Base-by-base conservation (phyloP, 2,888 invertebrate genomes). In the Drosophila testacea region DNA sequence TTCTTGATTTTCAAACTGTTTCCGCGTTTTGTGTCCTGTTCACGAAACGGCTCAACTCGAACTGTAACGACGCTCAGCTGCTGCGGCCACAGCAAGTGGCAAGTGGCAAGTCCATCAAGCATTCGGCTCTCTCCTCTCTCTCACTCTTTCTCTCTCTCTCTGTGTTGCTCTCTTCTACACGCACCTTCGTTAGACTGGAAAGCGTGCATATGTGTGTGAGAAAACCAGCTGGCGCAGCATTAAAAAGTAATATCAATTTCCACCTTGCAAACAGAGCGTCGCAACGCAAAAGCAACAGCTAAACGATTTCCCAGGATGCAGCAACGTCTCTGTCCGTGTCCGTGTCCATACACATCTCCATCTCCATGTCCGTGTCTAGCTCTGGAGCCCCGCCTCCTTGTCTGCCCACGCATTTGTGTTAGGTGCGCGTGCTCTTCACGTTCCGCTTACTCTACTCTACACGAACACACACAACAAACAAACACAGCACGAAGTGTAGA, bases 181-280 rank as follows among this genome's bases (percentile, higher is more conserved):
- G 54, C 54, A 67, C 61, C 70, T 79, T 79, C 79, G 77, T 75
- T 66, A 47, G 36, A 74, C 69, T 77, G 86, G 74, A 86, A 83
- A 64, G 74, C 22, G 36, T 36, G n/a, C 39, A 9, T 36, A 57
- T 61, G 42, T 38, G 63, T 50, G 52, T 54, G 52, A 11, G 57
- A 44, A 75, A 73, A 77, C 83, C 83, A 83, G 83, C 83, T 83
- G 88, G 88, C 83, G 74, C 84, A 86, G 88, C 88, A 86, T 88
- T 86, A 86, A 86, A 88, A 85, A 88, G 85, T 88, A 88, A 85
- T 85, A 86, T 86, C 89, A 88, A 86, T 87, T 87, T 87, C 85
- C 82, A 87, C 86, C 86, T 87, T 89, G 79, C 84, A 74, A 79
- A 79, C 73, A 52, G 63, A 52, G 63, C 67, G 64, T 76, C 77